Base-by-base conservation (phyloP, 2,113 vertebrate species). In the Embiotoca jacksoni region DNA sequence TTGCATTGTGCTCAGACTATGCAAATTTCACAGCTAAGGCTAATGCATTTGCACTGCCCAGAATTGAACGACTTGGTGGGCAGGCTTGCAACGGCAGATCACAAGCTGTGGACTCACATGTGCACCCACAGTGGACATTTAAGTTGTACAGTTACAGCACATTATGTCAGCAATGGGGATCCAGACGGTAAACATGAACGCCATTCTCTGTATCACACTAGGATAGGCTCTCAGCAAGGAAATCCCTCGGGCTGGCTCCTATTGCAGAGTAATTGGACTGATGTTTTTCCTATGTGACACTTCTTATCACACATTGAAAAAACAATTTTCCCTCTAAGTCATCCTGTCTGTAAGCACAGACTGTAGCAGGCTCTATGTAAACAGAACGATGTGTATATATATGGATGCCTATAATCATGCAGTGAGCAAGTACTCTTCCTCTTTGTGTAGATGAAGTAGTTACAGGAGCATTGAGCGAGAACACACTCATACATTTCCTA, bases 1-100 rank as follows among this genome's bases (percentile, higher is more conserved):
- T 90, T 92, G 91, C 77, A 91, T 88, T 92, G 85, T 91, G 81
- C 88, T 85, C 88, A 87, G 82, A 89, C 83, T 89, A 86, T 92
- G 83, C 85, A 89, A 84, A 92, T 93, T 84, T 88, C 64, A 56
- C 75, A 78, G 83, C 65, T 64, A 84, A 70, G 69, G 90, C 81
- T 90, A 91, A 88, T 89, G 77, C 80, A 82, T 88, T 85, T 77
- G 53, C 70, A 59, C 76, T 83, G 85, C 47, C 55, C 68, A 70
- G 71, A 80, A 80, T 54, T 82, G 65, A 87, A 67, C 14, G 54
- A 80, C 77, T 82, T 72, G 60, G 59, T 75, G 75, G 58, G 57
- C 46, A 66, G 73, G 52, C 75, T 74, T 58, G 73, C 36, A 54
- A 75, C 52, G 73, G 55, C 69, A 79, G 9, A 2, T 64, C 66